Conservation (phyloP, 2,888 invertebrate species). For the Papilio elwesi region DNA sequence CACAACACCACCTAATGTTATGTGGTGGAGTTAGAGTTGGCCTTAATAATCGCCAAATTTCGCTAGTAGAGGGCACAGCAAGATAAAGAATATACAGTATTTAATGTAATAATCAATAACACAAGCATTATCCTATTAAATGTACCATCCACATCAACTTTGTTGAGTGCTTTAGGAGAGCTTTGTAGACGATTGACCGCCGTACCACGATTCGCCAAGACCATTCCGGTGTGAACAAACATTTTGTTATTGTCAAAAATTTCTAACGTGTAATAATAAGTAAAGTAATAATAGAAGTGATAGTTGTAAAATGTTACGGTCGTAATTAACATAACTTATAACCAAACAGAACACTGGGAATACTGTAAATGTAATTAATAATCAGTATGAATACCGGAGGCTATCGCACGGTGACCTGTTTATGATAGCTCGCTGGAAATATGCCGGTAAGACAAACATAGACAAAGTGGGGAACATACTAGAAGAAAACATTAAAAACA, state of each 20-base stretch:
- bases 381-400: conserved; percentile 52
- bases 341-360: conserved; percentile 21
- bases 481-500: background rate
- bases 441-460: conserved; percentile 13
- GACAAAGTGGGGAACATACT: background rate
- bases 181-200: no score
- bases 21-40: no score
- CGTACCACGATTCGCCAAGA: background rate
- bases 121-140: no score
- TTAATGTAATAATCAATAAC: no score
- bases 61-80: no score
- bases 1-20: no score
- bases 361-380: conserved; percentile 42
- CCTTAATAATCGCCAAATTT: no score
- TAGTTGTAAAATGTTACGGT: conserved; percentile 27
- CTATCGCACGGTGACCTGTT: conserved; percentile 48
- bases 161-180: no score
- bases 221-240: background rate
- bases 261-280: conserved; percentile 24
- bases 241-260: conserved; percentile 7
- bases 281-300: conserved; percentile 4
- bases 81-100: no score
- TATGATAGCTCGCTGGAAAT: conserved; percentile 32
- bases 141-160: no score
- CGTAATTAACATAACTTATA: conserved; percentile 21